Evolutionary conservation across 2,797 vertebrate genomes (phyloP).

Genomic region (Sebastes wilsoni): DNA sequence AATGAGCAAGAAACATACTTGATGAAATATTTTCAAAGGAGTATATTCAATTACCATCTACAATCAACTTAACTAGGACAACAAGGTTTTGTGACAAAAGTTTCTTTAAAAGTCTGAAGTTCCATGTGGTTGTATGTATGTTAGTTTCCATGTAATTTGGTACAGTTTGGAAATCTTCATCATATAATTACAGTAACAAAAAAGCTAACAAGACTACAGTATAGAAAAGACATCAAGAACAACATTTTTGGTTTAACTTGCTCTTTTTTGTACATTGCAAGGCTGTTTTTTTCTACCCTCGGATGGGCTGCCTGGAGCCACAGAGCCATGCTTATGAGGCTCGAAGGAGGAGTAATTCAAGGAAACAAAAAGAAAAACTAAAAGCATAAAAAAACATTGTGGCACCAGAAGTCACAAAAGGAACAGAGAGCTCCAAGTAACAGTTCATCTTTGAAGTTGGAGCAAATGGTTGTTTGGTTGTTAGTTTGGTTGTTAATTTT

Average conservation of each 20-base stretch:
- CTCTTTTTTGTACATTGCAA: slow-evolving; percentile 99
- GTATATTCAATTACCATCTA: slow-evolving; percentile 99
- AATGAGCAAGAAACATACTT: slow-evolving; percentile 99
- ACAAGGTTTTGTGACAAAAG: slow-evolving; percentile 99
- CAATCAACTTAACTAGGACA: slow-evolving; percentile 99
- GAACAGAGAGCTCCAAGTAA: slow-evolving; percentile 87
- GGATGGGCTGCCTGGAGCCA: slow-evolving; percentile 88
- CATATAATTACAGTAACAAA: slow-evolving; percentile 99
- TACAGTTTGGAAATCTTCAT: slow-evolving; percentile 99
- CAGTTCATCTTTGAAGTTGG: slow-evolving; percentile 88
- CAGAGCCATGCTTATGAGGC: slow-evolving; percentile 88
- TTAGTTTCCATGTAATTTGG: slow-evolving; percentile 99
- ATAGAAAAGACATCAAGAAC: slow-evolving; percentile 99
- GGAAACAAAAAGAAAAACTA: slow-evolving; percentile 79
- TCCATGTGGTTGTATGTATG: slow-evolving; percentile 94
- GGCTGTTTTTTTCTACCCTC: slow-evolving; percentile 96
- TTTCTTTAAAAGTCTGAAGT: slow-evolving; percentile 98
- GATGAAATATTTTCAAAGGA: slow-evolving; percentile 99
- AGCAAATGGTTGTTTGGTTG: slow-evolving; percentile 87
- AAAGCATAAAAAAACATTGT: slow-evolving; percentile 84
- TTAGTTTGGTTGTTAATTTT: slow-evolving; percentile 91
- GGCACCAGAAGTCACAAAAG: slow-evolving; percentile 90
- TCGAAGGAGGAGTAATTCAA: slow-evolving; percentile 87
- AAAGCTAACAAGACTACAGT: slow-evolving; percentile 99
- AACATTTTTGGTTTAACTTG: slow-evolving; percentile 99